These are phyloP conservation scores for Paelopatides confundens DNA, from an alignment of 53 echinoderm and acorn worm species.

Conservation along the genomic window DNA sequence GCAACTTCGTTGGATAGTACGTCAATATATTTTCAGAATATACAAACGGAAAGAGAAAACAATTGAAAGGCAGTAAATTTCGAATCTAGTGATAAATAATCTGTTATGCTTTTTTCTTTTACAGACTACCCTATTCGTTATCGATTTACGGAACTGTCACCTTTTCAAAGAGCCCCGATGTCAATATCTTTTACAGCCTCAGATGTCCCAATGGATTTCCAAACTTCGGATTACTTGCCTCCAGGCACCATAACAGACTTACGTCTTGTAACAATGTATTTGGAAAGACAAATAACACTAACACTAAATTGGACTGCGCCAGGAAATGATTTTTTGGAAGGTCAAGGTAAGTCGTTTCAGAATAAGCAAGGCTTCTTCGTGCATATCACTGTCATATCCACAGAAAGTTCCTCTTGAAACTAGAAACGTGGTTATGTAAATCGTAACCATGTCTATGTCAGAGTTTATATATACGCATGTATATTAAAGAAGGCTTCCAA, in stretches of 20 bases:
- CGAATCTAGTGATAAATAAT: no score
- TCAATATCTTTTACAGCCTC: neutral
- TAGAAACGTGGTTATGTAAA: no score
- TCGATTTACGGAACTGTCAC: neutral
- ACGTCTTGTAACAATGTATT: neutral
- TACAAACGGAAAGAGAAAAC: no score
- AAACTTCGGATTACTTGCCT: conserved; percentile 8
- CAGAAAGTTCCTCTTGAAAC: no score
- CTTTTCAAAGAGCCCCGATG: neutral
- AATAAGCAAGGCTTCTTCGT: no score
- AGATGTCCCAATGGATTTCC: conserved; percentile 14
- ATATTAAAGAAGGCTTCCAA: no score
- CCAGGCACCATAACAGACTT: conserved; percentile 12
- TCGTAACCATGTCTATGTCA: no score
- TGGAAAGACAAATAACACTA: neutral
- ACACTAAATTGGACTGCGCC: conserved; percentile 8
- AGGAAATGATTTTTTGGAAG: neutral
- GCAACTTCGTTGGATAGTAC: no score
- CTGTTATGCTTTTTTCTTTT: neutral
- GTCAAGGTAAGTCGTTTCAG: neutral
- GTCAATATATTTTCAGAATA: no score
- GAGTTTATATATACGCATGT: no score
- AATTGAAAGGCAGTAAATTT: no score
- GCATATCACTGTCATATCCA: no score
- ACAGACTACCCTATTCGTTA: neutral